Evolutionary conservation across 2,888 invertebrate species (phyloP).

Genomic region (Oligia latruncula): DNA sequence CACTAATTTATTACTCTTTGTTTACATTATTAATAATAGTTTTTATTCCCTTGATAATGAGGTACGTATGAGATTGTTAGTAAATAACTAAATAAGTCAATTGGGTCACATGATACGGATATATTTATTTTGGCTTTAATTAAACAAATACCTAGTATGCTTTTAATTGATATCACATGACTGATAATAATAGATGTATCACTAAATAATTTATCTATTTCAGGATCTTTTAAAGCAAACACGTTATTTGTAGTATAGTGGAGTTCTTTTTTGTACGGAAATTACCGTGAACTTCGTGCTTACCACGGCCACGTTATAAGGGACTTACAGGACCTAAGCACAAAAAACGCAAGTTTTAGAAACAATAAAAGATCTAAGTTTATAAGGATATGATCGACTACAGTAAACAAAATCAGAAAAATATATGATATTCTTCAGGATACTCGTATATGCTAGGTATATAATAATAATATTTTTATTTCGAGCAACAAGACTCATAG

Average conservation of each 20-base stretch:
- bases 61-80: constrained; percentile 7
- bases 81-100: constrained; percentile 21
- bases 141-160: constrained; percentile 5
- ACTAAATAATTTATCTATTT: neutral
- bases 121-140: constrained; percentile 25
- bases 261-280: too few species aligned
- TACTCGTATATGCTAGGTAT: too few species aligned
- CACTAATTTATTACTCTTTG: neutral
- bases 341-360: too few species aligned
- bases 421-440: too few species aligned
- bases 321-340: too few species aligned
- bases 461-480: too few species aligned
- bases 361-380: too few species aligned
- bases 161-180: constrained; percentile 15
- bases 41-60: constrained; percentile 19
- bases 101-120: constrained; percentile 33
- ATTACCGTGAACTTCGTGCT: neutral
- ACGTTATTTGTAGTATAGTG: neutral
- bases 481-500: too few species aligned
- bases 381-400: too few species aligned
- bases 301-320: neutral
- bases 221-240: neutral
- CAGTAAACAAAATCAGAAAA: too few species aligned
- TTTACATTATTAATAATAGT: constrained; percentile 30
- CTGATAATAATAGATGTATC: neutral